Percentiles rank a stretch among this genome's conserved stretches.
Evolutionary conservation across 2,113 vertebrate genomes (phyloP).

Genomic region (Neomonachus schauinslandi): DNA sequence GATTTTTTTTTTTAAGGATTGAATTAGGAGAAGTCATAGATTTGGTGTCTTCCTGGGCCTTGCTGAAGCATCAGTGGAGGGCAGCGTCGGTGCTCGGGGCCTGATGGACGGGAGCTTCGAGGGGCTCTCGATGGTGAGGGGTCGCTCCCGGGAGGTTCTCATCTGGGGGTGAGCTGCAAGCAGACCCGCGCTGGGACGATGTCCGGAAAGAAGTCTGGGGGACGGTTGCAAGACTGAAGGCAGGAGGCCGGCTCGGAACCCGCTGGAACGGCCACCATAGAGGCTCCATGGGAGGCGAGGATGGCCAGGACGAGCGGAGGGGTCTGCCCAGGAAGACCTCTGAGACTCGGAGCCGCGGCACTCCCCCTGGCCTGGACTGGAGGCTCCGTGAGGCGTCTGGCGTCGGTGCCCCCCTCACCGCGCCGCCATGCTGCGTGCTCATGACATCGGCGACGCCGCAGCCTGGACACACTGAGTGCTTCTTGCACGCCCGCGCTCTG

Average conservation of each 20-base stretch:
- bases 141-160: background rate
- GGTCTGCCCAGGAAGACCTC: too few species aligned
- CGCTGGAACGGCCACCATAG: background rate
- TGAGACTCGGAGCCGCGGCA: background rate
- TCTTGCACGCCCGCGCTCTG: too few species aligned
- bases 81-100: background rate
- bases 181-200: background rate
- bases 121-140: background rate
- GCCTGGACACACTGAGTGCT: too few species aligned
- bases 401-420: too few species aligned
- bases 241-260: background rate
- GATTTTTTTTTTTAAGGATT: background rate
- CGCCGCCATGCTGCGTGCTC: fast-evolving
- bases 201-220: background rate
- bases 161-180: background rate
- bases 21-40: background rate
- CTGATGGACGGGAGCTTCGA: background rate
- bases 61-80: background rate
- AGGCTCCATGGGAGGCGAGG: background rate
- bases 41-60: background rate
- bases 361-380: background rate
- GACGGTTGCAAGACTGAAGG: background rate
- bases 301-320: too few species aligned
- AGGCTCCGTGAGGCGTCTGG: background rate
- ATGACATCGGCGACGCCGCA: background rate